Base-by-base conservation (phyloP, 1,140 invertebrate species). In the Caenorhabditis tropicalis region DNA sequence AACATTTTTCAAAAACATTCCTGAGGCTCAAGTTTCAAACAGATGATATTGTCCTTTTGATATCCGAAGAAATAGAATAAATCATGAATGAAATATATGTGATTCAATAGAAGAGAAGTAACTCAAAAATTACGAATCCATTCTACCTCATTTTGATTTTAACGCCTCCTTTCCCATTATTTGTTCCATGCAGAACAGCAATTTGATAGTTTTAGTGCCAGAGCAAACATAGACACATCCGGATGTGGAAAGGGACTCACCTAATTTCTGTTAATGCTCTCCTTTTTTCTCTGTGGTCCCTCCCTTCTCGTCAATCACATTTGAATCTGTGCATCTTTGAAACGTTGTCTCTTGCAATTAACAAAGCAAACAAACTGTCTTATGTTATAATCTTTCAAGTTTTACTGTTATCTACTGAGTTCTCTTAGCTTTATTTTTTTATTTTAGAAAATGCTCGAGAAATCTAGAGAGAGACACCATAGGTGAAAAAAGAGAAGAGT, bases 261-360 rank as follows among this genome's bases (percentile, higher is more conserved):
- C 65, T 74, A 74, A 74, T 74, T 74, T 74, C 65, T 74, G 65
- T 74, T 74, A 74, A 74, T 74, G 65, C 65, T 74, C 65, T 36
- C 43, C 36, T 4, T 58, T 58, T 24, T 27, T n/a, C 36, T 36
- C 36, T 7, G 1, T 4, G 36, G n/a, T 21, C 27, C 7, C 43
- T n/a, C 36, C 19, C 10, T 16, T 36, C 53, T 58, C 4, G 53
- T 10, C 24, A 6, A 58, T 56, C 24, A 43, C 21, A 24, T 74
- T 74, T 74, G 65, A 74, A 74, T 74, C 7, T 46, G 1, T n/a
- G 36, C n/a, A 3, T 24, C n/a, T 19, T 3, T 31, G n/a, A n/a
- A n/a, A n/a, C n/a, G n/a, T 74, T 16, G 36, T 46, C 36, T 29
- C 12, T 24, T 31, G 65, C 36, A 74, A 74, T 74, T 74, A 74